Conservation (phyloP, 2,888 invertebrate species). For the Ormyrus labotus region DNA sequence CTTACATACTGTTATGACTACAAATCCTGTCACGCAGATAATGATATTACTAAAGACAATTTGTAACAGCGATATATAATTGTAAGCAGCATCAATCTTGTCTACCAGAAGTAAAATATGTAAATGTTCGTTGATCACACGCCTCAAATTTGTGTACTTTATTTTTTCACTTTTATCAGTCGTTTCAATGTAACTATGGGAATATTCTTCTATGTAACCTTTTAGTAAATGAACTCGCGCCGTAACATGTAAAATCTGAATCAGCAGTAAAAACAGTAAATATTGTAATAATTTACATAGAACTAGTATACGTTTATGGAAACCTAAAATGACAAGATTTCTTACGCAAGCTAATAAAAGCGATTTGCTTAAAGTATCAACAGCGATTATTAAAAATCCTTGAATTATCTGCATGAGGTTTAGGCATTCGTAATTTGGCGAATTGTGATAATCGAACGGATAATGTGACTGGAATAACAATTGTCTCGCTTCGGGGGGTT, state of each 20-base stretch:
- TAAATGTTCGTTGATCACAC: conserved; percentile 13
- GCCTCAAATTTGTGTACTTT: neutral
- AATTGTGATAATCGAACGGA: conserved; percentile 33
- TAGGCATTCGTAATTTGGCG: conserved; percentile 41
- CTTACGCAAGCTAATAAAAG: conserved; percentile 45
- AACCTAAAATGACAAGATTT: neutral
- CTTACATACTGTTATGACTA: conserved; percentile 23
- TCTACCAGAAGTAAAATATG: neutral
- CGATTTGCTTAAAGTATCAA: conserved; percentile 40
- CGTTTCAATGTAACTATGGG: neutral
- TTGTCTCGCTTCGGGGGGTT: conserved; percentile 3
- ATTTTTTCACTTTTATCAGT: neutral
- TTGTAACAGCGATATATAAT: conserved; percentile 29
- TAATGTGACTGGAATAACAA: conserved; percentile 31
- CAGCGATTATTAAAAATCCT: conserved; percentile 3
- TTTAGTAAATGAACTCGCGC: conserved; percentile 22
- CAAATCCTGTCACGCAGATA: conserved; percentile 36
- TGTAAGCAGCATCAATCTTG: conserved; percentile 12
- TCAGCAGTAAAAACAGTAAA: neutral
- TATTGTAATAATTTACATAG: neutral
- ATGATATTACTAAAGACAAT: conserved; percentile 24
- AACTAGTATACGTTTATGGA: neutral
- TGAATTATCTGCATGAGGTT: conserved; percentile 27
- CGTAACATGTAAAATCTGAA: conserved; percentile 29
- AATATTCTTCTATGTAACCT: conserved; percentile 18